phyloP scores from a whole-genome alignment of 2,888 invertebrate species.

The Helleia helle region DNA sequence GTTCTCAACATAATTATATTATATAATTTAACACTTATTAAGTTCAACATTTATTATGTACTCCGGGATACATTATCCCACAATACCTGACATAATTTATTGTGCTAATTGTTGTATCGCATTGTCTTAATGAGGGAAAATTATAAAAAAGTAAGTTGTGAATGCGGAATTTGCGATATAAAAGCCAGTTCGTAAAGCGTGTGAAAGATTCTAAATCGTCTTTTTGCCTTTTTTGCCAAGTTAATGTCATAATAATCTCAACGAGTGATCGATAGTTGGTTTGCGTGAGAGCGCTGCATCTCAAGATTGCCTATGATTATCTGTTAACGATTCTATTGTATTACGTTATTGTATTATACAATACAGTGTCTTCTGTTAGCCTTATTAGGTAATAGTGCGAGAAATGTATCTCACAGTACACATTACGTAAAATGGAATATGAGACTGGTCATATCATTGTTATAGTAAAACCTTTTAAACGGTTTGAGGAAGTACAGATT shows the following conservation, averaged over 20 bases:
- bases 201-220: constrained; percentile 13
- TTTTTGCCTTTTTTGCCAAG: constrained; percentile 15
- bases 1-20: too few species aligned
- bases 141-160: too few species aligned
- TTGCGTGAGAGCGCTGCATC: constrained; percentile 21
- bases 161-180: constrained; percentile 5
- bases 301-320: constrained; percentile 7
- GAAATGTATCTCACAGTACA: constrained; percentile 2
- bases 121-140: too few species aligned
- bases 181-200: constrained; percentile 9
- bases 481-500: too few species aligned
- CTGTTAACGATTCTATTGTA: constrained; percentile 8
- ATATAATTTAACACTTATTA: too few species aligned
- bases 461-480: neutral
- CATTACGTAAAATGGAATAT: neutral
- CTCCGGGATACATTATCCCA: too few species aligned
- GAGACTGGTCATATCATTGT: neutral
- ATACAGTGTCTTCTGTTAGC: neutral
- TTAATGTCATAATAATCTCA: constrained; percentile 16
- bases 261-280: constrained; percentile 25
- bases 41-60: too few species aligned
- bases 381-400: neutral
- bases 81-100: too few species aligned
- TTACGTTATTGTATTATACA: constrained; percentile 8
- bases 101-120: too few species aligned